Conservation (phyloP, 2,888 invertebrate species). For the Acleris cristana region DNA sequence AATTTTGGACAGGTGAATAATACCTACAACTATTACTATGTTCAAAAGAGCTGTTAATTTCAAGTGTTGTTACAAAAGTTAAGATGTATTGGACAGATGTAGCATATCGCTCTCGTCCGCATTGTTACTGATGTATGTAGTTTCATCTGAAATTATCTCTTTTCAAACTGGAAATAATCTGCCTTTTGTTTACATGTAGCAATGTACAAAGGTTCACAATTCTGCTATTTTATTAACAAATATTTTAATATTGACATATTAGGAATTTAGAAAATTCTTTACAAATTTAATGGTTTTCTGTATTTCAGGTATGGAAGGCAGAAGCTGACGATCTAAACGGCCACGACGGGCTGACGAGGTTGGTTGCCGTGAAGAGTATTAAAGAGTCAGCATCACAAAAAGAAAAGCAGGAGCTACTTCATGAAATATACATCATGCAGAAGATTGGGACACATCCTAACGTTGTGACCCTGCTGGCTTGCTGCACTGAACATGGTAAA, state of each 20-base stretch:
- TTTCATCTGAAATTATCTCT: no score
- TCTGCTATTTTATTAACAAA: no score
- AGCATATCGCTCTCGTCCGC: no score
- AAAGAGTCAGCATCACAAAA: conserved; percentile 90
- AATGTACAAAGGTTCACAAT: no score
- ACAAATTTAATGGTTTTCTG: neutral
- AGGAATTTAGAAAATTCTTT: no score
- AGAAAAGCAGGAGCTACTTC: conserved; percentile 89
- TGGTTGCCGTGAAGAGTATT: conserved; percentile 94
- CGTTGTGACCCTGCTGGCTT: conserved; percentile 91
- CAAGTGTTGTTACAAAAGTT: no score
- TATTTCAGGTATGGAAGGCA: conserved; percentile 90
- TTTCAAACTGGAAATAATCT: no score
- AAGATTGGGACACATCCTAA: conserved; percentile 92
- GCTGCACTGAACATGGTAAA: conserved; percentile 91
- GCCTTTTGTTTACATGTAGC: no score
- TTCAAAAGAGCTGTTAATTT: no score
- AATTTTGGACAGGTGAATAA: conserved; percentile 92
- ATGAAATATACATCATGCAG: conserved; percentile 91
- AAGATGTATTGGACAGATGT: no score
- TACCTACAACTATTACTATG: neutral
- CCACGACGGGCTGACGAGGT: conserved; percentile 89
- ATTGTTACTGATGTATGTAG: no score
- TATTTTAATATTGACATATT: no score
- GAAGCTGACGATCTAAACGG: conserved; percentile 92